phyloP scores from a whole-genome alignment of 2,797 vertebrate genomes.

The Hypotaenidia philippensis region DNA sequence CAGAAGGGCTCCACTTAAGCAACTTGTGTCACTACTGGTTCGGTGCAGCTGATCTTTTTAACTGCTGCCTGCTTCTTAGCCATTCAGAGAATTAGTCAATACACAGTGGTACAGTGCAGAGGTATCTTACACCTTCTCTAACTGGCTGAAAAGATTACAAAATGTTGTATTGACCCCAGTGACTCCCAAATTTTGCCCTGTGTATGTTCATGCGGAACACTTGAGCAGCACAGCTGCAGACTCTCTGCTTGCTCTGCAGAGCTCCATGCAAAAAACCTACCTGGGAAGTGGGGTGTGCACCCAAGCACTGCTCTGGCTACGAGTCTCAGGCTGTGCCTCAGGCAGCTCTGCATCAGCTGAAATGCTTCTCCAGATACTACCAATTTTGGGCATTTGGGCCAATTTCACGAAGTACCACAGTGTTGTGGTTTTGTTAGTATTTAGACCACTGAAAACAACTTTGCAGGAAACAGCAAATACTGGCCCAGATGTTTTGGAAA shows the following conservation, averaged over 20 bases:
- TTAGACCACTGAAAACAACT: neutral
- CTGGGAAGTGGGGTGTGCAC: neutral
- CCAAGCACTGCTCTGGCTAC: neutral
- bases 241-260: neutral
- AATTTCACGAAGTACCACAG: neutral
- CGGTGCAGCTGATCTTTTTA: neutral
- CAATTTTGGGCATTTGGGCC: neutral
- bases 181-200: neutral
- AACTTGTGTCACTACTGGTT: neutral
- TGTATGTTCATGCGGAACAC: neutral
- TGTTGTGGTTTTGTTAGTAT: neutral
- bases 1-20: neutral
- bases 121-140: neutral
- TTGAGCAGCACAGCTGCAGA: neutral
- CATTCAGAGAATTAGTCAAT: neutral
- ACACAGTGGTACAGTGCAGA: neutral
- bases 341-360: neutral
- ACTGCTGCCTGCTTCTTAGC: neutral
- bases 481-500: neutral
- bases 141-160: neutral
- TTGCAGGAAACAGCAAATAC: neutral
- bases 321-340: rapidly evolving
- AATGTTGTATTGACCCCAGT: neutral
- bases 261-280: neutral
- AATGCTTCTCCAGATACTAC: neutral